Evolutionary conservation across 2,888 invertebrate genomes (phyloP).

Genomic region (Shargacucullia verbasci): DNA sequence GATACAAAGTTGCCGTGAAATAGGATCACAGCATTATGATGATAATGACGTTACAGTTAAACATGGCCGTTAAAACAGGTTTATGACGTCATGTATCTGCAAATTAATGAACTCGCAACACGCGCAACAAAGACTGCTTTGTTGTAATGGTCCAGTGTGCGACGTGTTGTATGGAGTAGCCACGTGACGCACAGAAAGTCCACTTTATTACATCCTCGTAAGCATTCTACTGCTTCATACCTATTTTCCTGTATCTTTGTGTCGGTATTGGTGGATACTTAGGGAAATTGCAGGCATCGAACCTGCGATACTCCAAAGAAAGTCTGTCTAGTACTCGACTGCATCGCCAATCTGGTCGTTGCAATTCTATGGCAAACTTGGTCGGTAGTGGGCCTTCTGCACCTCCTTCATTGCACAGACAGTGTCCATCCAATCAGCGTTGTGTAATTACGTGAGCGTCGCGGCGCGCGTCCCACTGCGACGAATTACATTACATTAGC

Average conservation of each 20-base stretch:
- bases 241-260: too few species aligned
- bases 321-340: too few species aligned
- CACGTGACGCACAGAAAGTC: neutral
- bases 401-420: neutral
- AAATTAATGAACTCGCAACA: constrained; percentile 7
- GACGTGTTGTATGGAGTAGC: neutral
- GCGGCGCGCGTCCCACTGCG: constrained; percentile 50
- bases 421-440: constrained; percentile 31
- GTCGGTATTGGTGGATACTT: too few species aligned
- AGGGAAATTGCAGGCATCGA: too few species aligned
- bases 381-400: neutral
- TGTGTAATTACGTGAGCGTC: constrained; percentile 28
- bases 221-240: too few species aligned
- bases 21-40: neutral
- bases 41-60: constrained; percentile 1
- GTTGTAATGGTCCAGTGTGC: neutral
- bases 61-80: neutral
- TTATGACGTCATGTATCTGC: neutral
- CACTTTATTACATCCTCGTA: neutral
- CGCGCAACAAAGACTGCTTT: constrained; percentile 6
- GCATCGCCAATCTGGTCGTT: too few species aligned
- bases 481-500: constrained; percentile 56
- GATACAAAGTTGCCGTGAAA: neutral
- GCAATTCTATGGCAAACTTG: neutral
- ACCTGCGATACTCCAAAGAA: too few species aligned